Evolutionary conservation across 1,140 invertebrate species (phyloP).

Genomic region (Drosophila seguyi): DNA sequence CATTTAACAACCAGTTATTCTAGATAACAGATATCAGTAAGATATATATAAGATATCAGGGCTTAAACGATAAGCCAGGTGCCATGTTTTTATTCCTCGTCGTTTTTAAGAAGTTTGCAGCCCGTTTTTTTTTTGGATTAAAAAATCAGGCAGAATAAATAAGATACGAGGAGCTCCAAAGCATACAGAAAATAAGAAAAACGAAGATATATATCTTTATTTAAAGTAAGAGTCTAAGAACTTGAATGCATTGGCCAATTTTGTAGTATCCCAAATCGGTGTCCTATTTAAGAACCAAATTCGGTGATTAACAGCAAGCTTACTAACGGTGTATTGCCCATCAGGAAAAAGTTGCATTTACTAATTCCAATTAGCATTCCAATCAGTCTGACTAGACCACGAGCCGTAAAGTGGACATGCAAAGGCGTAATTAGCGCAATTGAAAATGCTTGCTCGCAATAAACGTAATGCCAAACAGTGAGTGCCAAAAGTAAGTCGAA

Average conservation of each 20-base stretch:
- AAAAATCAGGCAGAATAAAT: slow-evolving; percentile 2
- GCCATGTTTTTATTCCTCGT: not conserved
- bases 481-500: slow-evolving; percentile 9
- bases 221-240: too few species aligned
- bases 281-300: not conserved
- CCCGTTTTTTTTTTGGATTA: not conserved
- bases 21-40: slow-evolving; percentile 19
- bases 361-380: slow-evolving; percentile 50
- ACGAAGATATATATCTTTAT: not conserved
- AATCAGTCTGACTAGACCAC: slow-evolving; percentile 8
- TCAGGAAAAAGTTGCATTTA: slow-evolving; percentile 7
- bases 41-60: too few species aligned
- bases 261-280: too few species aligned
- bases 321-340: slow-evolving; percentile 1
- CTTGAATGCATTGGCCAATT: too few species aligned
- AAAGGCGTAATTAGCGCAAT: slow-evolving; percentile 45
- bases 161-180: not conserved
- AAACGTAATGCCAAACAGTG: slow-evolving; percentile 31
- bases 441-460: slow-evolving; percentile 23
- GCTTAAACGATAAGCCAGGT: slow-evolving; percentile 3
- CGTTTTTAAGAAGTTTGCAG: not conserved
- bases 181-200: not conserved
- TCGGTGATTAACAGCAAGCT: not conserved
- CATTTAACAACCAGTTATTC: not conserved
- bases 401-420: slow-evolving; percentile 16